Conservation (phyloP, 2,113 vertebrate genomes). For the Vicugna pacos region DNA sequence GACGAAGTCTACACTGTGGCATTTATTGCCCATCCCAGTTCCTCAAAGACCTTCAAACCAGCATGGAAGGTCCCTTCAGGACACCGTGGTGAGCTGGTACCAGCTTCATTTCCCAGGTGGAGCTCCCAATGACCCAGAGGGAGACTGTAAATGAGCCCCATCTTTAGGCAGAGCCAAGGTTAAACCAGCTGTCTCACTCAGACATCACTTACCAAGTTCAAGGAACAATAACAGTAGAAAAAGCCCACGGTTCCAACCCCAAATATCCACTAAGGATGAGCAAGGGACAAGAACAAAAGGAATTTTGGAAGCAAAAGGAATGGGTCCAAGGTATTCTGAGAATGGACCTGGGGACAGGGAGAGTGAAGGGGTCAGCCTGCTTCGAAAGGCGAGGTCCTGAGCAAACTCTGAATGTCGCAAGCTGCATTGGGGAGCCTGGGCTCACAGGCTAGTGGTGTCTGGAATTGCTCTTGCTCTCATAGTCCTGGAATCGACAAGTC, state of each 20-base stretch:
- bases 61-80: background rate
- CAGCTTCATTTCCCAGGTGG: too few species aligned
- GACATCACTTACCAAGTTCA: background rate
- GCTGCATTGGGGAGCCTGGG: fast-evolving
- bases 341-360: background rate
- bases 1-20: background rate
- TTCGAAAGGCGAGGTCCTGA: background rate
- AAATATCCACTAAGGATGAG: background rate
- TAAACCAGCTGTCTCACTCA: background rate
- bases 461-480: background rate
- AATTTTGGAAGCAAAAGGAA: background rate
- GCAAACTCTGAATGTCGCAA: too few species aligned
- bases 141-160: background rate
- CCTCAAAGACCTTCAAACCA: background rate
- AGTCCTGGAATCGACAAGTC: background rate
- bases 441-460: background rate
- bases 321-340: background rate
- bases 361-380: background rate
- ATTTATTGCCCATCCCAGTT: background rate
- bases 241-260: background rate
- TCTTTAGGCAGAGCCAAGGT: background rate
- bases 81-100: background rate
- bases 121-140: background rate
- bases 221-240: background rate
- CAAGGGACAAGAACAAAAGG: background rate